Percentiles rank a stretch among this genome's conserved stretches.
Evolutionary conservation across 1,140 invertebrate species (phyloP).

Genomic region (Sarcophaga bullata): DNA sequence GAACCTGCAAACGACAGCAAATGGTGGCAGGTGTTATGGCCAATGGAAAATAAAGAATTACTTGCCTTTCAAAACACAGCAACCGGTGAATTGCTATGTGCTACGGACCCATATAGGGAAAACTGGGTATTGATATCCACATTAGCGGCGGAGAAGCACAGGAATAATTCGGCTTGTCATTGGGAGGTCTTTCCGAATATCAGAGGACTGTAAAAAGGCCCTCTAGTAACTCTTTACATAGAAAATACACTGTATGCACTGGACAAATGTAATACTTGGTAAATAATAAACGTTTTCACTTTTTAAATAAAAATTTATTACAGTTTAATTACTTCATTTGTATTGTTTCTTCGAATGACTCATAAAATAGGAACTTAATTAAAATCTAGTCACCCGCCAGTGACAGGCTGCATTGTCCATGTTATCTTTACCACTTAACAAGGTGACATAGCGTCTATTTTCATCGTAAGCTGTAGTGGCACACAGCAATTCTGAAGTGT

Average conservation of each 20-base stretch:
- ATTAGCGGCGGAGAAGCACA: background rate
- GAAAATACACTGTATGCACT: too few species aligned
- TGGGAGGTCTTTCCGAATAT: background rate
- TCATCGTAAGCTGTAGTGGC: conserved; percentile 16
- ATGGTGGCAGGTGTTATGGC: conserved; percentile 25
- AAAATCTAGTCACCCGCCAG: background rate
- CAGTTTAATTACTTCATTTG: too few species aligned
- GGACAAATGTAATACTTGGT: too few species aligned
- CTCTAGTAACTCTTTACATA: too few species aligned
- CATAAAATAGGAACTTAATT: background rate
- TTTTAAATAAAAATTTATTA: too few species aligned
- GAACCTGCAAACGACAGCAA: background rate
- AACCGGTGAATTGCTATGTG: background rate
- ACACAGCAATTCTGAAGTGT: background rate
- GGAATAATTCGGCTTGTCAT: background rate
- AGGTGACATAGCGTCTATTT: conserved; percentile 18
- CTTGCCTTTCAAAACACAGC: background rate
- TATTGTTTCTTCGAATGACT: too few species aligned
- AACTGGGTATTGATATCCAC: background rate
- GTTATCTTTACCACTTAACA: background rate
- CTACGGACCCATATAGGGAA: background rate
- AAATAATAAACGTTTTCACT: too few species aligned
- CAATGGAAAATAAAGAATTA: background rate
- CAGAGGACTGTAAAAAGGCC: too few species aligned
- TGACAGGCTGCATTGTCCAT: background rate